These are phyloP conservation scores for Molossus alvarezi DNA, from an alignment of 2,797 vertebrate species.

Conservation along the genomic window DNA sequence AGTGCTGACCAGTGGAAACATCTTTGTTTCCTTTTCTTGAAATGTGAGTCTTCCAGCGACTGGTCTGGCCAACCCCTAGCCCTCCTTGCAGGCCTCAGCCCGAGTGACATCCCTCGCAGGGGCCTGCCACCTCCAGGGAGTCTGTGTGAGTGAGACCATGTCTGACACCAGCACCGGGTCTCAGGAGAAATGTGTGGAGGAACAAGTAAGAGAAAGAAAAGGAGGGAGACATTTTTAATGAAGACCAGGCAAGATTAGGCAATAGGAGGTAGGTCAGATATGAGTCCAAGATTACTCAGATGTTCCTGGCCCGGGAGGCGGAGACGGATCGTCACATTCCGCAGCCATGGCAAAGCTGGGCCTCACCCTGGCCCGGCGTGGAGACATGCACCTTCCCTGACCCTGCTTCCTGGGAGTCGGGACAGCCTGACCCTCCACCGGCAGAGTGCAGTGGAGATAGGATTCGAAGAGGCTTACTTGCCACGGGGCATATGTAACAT, in stretches of 20 bases:
- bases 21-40: background rate
- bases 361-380: background rate
- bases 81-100: background rate
- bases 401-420: background rate
- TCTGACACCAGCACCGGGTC: background rate
- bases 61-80: background rate
- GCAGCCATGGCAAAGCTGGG: background rate
- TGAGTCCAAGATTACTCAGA: conserved; percentile 75
- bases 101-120: rapidly evolving
- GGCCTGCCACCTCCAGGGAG: background rate
- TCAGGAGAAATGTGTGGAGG: background rate
- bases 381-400: background rate
- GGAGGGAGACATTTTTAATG: conserved; percentile 44
- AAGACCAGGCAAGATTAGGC: conserved; percentile 71
- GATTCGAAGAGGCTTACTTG: too few species aligned
- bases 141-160: background rate
- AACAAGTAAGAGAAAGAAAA: background rate
- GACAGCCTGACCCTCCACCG: background rate
- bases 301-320: conserved; percentile 40
- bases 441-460: background rate
- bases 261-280: conserved; percentile 20
- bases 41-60: background rate
- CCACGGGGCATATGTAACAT: background rate
- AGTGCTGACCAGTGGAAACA: rapidly evolving
- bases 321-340: background rate